Evolutionary conservation across 2,113 vertebrate genomes (phyloP).

Genomic region (Sceloporus tristichus): DNA sequence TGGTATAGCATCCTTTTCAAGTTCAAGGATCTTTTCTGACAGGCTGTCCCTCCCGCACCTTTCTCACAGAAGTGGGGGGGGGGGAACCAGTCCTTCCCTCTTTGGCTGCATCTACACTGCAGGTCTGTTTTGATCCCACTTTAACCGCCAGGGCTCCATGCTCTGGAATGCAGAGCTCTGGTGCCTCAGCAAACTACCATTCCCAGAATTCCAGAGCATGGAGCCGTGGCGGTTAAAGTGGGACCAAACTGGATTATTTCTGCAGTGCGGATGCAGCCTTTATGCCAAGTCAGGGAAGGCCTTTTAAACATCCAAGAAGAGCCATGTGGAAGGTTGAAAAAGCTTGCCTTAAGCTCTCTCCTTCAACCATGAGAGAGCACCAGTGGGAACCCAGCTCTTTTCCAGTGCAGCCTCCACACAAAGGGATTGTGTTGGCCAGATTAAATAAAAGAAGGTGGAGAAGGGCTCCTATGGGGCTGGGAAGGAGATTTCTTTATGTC

Average conservation of each 20-base stretch:
- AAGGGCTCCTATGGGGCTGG: background rate
- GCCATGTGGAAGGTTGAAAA: background rate
- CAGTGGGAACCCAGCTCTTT: constrained; percentile 18
- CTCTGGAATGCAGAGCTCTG: no score
- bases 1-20: background rate
- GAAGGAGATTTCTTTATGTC: background rate
- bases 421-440: background rate
- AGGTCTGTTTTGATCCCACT: no score
- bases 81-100: no score
- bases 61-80: no score
- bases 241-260: no score
- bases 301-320: background rate
- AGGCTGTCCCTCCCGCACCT: background rate
- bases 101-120: background rate
- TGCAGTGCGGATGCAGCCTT: no score
- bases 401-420: background rate
- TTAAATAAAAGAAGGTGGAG: background rate
- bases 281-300: background rate
- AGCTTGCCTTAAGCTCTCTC: background rate
- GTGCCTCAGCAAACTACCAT: no score
- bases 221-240: background rate
- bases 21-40: background rate
- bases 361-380: background rate
- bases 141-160: no score
- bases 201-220: no score